Conservation (phyloP, 1,140 invertebrate genomes). For the Drosophila fuyamai region DNA sequence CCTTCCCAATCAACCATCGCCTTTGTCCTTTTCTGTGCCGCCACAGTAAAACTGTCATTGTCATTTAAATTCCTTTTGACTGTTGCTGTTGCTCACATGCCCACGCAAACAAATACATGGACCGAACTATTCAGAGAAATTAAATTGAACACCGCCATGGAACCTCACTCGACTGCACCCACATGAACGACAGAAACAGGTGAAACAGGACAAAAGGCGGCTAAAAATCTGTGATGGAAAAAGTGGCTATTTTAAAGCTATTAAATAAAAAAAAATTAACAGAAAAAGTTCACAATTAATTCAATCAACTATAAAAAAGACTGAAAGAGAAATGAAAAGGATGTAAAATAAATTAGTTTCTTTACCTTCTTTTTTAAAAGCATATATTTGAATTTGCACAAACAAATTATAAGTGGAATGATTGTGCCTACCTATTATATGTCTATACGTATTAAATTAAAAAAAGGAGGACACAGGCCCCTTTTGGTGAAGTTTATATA, state of each 20-base stretch:
- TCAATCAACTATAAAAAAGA: not conserved
- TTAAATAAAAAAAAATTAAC: no score
- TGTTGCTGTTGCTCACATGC: slow-evolving; percentile 59
- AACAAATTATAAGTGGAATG: no score
- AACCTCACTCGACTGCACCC: not conserved
- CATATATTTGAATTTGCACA: no score
- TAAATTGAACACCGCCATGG: slow-evolving; percentile 53
- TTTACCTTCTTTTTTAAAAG: no score
- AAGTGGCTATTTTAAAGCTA: not conserved
- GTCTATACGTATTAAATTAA: no score
- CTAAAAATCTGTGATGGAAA: slow-evolving; percentile 5
- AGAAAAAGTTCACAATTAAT: not conserved
- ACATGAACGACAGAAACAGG: slow-evolving; percentile 29
- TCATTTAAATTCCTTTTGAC: slow-evolving; percentile 82
- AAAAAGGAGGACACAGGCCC: no score
- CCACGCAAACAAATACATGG: slow-evolving; percentile 8
- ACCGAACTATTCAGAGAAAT: slow-evolving; percentile 45
- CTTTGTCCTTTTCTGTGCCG: slow-evolving; percentile 49
- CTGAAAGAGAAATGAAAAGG: no score
- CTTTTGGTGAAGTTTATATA: slow-evolving; percentile 42
- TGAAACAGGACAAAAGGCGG: slow-evolving; percentile 5
- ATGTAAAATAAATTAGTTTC: no score
- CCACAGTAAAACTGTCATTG: slow-evolving; percentile 75
- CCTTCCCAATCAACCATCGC: slow-evolving; percentile 18
- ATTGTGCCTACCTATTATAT: no score